Conservation (phyloP, 2,113 vertebrate genomes). For the Chrysemys picta region DNA sequence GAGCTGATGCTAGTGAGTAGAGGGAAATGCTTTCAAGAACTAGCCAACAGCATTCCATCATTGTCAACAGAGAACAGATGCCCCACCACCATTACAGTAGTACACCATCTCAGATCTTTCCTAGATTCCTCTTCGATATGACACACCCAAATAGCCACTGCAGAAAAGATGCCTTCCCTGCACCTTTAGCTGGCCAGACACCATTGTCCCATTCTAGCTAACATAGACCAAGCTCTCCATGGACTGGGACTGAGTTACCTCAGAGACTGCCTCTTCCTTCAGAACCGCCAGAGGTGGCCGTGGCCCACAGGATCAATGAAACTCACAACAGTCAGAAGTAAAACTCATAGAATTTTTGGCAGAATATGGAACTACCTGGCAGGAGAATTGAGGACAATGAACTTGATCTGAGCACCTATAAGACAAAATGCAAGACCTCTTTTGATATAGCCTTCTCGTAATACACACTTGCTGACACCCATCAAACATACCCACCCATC, state of each 20-base stretch:
- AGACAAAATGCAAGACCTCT: background rate
- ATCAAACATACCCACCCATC: background rate
- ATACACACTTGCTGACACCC: background rate
- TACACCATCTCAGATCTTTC: rapidly evolving
- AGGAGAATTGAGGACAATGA: background rate
- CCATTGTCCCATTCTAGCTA: background rate
- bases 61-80: background rate
- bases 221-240: background rate
- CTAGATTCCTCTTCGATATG: background rate
- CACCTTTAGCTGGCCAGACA: background rate
- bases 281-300: background rate
- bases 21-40: background rate
- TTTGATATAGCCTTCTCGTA: background rate
- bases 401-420: background rate
- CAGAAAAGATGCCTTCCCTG: background rate
- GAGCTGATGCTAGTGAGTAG: background rate
- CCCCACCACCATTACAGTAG: background rate
- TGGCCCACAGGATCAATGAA: background rate
- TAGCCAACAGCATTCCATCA: background rate
- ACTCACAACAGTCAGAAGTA: background rate
- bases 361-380: background rate
- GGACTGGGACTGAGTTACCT: background rate
- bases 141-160: background rate
- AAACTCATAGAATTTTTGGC: background rate
- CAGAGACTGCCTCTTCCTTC: background rate